Conservation (phyloP, 2,888 invertebrate species). For the Lymantria monacha region DNA sequence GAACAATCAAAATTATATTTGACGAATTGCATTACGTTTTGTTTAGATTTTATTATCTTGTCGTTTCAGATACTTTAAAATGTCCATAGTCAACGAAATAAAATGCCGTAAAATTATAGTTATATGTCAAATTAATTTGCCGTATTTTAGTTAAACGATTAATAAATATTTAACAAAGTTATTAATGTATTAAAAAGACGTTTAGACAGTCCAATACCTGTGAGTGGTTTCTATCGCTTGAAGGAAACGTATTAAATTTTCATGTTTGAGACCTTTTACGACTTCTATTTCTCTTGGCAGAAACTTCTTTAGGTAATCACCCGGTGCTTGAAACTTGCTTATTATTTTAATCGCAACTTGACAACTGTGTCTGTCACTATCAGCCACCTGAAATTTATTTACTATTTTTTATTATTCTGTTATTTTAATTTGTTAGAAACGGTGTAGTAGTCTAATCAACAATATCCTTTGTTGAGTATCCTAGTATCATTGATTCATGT, state of each 20-base stretch:
- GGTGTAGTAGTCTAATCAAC: too few relatives aligned
- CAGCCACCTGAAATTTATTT: conserved; percentile 81
- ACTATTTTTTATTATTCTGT: neutral
- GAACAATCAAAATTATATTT: too few relatives aligned
- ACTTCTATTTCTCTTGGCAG: conserved; percentile 92
- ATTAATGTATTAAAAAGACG: neutral
- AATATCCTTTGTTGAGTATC: too few relatives aligned
- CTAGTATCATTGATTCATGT: too few relatives aligned
- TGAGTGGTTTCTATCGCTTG: conserved; percentile 93
- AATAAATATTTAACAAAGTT: neutral
- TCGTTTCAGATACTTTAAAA: too few relatives aligned
- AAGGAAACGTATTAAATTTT: conserved; percentile 89
- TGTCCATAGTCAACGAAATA: too few relatives aligned
- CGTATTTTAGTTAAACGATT: too few relatives aligned
- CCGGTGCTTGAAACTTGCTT: conserved; percentile 90
- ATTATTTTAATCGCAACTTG: conserved; percentile 92
- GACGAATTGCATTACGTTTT: too few relatives aligned
- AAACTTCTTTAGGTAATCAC: conserved; percentile 91
- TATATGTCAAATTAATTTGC: too few relatives aligned
- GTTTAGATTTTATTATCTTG: too few relatives aligned
- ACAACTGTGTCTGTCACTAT: conserved; percentile 87
- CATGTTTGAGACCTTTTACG: conserved; percentile 90
- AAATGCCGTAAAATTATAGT: too few relatives aligned
- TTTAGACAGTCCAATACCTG: conserved; percentile 73
- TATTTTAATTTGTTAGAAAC: too few relatives aligned